Evolutionary conservation across 2,113 vertebrate genomes (phyloP), one percentile per base, ranked within the genome.

Genomic region (Cygnus buccinator): DNA sequence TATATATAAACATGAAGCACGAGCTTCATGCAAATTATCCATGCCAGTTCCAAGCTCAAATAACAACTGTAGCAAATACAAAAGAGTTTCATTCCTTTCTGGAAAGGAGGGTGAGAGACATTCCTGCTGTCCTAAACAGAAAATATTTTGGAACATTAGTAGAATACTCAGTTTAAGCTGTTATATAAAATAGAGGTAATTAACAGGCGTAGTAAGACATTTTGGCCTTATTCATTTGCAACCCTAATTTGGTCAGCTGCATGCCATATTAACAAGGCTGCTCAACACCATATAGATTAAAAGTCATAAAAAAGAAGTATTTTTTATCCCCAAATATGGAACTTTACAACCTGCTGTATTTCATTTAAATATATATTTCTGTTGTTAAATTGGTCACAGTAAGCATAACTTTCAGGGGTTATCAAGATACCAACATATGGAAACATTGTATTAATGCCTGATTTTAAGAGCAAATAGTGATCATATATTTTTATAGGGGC

Each of bases 381-480:
- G 23, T 15, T 63, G 5, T 55, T 73, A 52, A 76, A 68, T 55
- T 80, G 43, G 29, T 86, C 37, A 44, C 7, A 54, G 26, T 35
- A 90, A 70, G 20, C 28, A 62, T 37, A 84, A 81, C 33, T 89
- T 91, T 13, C 16, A 65, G 1, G 6, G 39, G 61, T 86, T 87
- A 61, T 70, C 55, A 92, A 94, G 96, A 96, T 75, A 78, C 11
- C 68, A 89, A 87, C 81, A 91, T 84, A 92, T 70, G 66, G 87
- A 93, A 96, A 79, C 67, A 89, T 63, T 92, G 87, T 61, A 63
- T 87, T 96, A 89, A 96, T 89, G 41, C 12, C 67, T 90, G 87
- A 94, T 95, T 96, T 94, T 71, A 87, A 87, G 63, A 96, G 66
- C 57, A 96, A 95, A 94, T 77, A n/a, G 68, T 92, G 81, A 74